Percentiles rank a stretch among this genome's conserved stretches.
Evolutionary conservation across 1,140 invertebrate genomes (phyloP).

Genomic region (Hycleus cichorii): DNA sequence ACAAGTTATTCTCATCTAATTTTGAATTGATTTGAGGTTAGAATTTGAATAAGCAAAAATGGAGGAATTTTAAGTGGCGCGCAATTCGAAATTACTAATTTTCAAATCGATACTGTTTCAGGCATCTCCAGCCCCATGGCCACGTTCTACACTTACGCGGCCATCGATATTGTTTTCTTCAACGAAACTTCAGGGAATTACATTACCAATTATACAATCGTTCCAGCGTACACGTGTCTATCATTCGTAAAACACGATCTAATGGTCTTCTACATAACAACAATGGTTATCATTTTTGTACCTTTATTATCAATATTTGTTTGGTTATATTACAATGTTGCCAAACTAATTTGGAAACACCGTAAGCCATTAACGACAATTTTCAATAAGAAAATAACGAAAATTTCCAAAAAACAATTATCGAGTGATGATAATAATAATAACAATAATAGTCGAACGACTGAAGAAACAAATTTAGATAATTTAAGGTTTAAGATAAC

Average conservation of each 20-base stretch:
- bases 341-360: constrained; percentile 44
- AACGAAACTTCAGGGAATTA: constrained; percentile 15
- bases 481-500: neutral
- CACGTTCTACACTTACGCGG: too few relatives aligned
- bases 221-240: constrained; percentile 28
- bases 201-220: constrained; percentile 4
- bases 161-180: constrained; percentile 11
- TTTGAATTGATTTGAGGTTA: too few relatives aligned
- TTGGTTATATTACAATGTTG: constrained; percentile 48
- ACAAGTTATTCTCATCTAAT: too few relatives aligned
- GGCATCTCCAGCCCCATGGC: too few relatives aligned
- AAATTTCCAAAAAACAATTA: constrained; percentile 9
- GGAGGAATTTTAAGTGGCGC: too few relatives aligned
- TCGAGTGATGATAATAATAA: neutral
- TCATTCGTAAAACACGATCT: constrained; percentile 32
- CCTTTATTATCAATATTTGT: constrained; percentile 47
- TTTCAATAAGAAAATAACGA: constrained; percentile 20
- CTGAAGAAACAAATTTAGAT: too few relatives aligned
- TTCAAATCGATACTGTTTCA: too few relatives aligned
- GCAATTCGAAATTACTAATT: too few relatives aligned
- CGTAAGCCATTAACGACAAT: constrained; percentile 27
- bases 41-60: too few relatives aligned
- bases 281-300: constrained; percentile 47
- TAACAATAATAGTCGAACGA: too few relatives aligned
- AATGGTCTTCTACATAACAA: constrained; percentile 38